Conservation (phyloP, 2,797 vertebrate genomes). For the Microctenopoma stevenorrisi region DNA sequence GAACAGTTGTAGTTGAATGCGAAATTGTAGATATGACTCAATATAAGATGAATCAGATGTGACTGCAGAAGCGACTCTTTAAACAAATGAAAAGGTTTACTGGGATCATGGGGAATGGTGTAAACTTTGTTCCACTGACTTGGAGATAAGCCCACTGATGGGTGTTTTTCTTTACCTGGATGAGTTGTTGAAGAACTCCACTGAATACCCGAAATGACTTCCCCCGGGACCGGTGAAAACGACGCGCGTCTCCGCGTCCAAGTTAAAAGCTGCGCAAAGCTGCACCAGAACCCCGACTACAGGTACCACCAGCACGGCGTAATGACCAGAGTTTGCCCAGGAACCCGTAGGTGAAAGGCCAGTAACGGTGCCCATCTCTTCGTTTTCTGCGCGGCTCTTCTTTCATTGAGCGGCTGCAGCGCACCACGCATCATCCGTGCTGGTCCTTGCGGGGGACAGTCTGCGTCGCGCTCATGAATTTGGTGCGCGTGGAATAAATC, state of each 20-base stretch:
- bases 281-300: slow-evolving; percentile 47
- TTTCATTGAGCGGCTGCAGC: slow-evolving; percentile 65
- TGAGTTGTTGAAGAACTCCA: slow-evolving; percentile 85
- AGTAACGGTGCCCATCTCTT: slow-evolving; percentile 71
- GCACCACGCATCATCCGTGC: slow-evolving; percentile 74
- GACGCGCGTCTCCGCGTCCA: slow-evolving; percentile 81
- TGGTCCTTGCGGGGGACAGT: slow-evolving; percentile 4
- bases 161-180: slow-evolving; percentile 76
- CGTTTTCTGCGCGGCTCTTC: slow-evolving; percentile 55
- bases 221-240: slow-evolving; percentile 82
- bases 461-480: slow-evolving; percentile 32
- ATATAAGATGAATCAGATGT: background rate
- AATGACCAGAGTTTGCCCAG: background rate
- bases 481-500: background rate
- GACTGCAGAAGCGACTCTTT: background rate
- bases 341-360: slow-evolving; percentile 43
- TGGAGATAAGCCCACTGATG: background rate
- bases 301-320: slow-evolving; percentile 24
- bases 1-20: background rate
- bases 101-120: too few species aligned
- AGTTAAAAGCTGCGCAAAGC: slow-evolving; percentile 81
- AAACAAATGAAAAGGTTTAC: too few species aligned
- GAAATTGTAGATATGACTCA: background rate
- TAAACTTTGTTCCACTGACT: too few species aligned
- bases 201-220: slow-evolving; percentile 87